Evolutionary conservation across 2,888 invertebrate species (phyloP).

Genomic region (Phrixothrix hirtus): DNA sequence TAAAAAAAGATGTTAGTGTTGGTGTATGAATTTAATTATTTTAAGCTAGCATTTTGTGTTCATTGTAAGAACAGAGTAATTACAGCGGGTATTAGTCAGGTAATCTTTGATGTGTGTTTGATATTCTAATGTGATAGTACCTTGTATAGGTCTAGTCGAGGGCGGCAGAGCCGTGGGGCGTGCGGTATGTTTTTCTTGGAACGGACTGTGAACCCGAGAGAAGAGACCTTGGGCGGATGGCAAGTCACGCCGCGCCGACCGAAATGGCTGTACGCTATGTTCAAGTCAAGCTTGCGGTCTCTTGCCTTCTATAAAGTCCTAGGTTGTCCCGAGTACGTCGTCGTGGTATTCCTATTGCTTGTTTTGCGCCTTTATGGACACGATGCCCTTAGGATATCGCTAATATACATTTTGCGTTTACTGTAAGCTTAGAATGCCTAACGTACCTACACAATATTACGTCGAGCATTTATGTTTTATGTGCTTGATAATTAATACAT

Average conservation of each 20-base stretch:
- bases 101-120: slow-evolving; percentile 16
- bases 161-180: slow-evolving; percentile 22
- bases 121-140: slow-evolving; percentile 24
- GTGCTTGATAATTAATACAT: no score
- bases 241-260: slow-evolving; percentile 29
- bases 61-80: slow-evolving; percentile 7
- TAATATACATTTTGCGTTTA: slow-evolving; percentile 17
- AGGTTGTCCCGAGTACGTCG: slow-evolving; percentile 12
- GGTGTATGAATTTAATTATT: not conserved
- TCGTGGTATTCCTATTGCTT: slow-evolving; percentile 2
- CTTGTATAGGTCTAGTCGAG: slow-evolving; percentile 19
- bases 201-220: slow-evolving; percentile 25
- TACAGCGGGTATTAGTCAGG: slow-evolving; percentile 14
- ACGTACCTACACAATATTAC: no score
- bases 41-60: not conserved
- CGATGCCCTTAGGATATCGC: slow-evolving; percentile 5
- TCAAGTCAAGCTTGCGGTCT: slow-evolving; percentile 13
- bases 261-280: slow-evolving; percentile 9
- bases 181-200: slow-evolving; percentile 24
- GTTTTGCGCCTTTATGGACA: slow-evolving; percentile 7
- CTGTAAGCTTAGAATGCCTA: not conserved
- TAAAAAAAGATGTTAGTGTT: not conserved
- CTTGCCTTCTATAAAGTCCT: slow-evolving; percentile 16
- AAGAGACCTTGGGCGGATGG: slow-evolving; percentile 26
- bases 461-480: no score